These are phyloP conservation scores for Cyclophora albipunctata DNA, from an alignment of 2,888 invertebrate genomes.

Conservation along the genomic window DNA sequence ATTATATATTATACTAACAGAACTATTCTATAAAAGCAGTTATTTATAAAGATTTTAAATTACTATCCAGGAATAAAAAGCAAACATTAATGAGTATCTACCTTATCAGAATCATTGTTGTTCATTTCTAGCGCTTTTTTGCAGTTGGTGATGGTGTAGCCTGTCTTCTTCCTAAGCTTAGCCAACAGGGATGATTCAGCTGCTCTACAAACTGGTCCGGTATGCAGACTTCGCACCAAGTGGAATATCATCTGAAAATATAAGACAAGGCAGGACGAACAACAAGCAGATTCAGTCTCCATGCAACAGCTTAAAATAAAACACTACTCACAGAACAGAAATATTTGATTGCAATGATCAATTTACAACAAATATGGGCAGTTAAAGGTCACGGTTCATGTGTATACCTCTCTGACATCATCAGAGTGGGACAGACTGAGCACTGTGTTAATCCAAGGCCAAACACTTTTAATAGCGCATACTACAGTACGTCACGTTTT, in stretches of 20 bases:
- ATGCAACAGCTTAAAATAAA: slow-evolving; percentile 2
- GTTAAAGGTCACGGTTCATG: slow-evolving; percentile 8
- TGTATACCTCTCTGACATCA: slow-evolving; percentile 34
- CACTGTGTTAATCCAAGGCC: slow-evolving; percentile 31
- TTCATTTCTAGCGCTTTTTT: slow-evolving; percentile 95
- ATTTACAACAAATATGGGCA: slow-evolving; percentile 1
- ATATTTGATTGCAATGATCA: slow-evolving; percentile 1
- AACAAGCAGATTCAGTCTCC: background rate
- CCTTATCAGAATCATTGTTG: slow-evolving; percentile 89
- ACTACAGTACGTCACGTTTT: slow-evolving; percentile 11
- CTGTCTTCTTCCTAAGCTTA: slow-evolving; percentile 93
- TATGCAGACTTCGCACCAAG: slow-evolving; percentile 75
- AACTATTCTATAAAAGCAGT: no score
- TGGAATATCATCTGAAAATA: slow-evolving; percentile 76
- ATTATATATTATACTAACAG: no score
- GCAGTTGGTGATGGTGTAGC: slow-evolving; percentile 96
- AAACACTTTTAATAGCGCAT: slow-evolving; percentile 17
- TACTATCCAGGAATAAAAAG: no score
- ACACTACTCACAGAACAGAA: background rate
- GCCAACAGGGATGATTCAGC: slow-evolving; percentile 85
- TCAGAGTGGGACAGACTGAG: slow-evolving; percentile 27
- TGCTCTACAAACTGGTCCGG: slow-evolving; percentile 69
- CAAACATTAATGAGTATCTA: slow-evolving; percentile 2
- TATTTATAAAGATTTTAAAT: no score
- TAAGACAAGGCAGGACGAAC: slow-evolving; percentile 2